A percentile compares a stretch with the other conserved stretches of the same genome.
Evolutionary conservation across 2,888 invertebrate species (phyloP).

Genomic region (Homarus gammarus): DNA sequence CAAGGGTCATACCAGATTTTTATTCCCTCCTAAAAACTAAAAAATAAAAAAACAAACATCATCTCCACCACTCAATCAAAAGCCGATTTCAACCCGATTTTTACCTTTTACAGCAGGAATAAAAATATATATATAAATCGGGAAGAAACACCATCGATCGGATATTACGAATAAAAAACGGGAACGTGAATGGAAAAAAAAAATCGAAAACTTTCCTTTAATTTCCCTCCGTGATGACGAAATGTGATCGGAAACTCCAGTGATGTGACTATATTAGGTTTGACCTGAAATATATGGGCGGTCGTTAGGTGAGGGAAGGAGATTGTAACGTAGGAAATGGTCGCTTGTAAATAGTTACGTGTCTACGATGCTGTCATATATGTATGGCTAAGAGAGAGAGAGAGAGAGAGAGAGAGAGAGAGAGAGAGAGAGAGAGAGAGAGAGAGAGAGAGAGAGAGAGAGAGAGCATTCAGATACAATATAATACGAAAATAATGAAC

Average conservation of each 20-base stretch:
- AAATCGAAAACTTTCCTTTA: background rate
- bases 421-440: conserved; percentile 8
- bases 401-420: background rate
- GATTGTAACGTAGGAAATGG: background rate
- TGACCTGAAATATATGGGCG: background rate
- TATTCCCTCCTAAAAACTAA: too few relatives aligned
- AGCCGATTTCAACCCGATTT: background rate
- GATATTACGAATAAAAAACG: too few relatives aligned
- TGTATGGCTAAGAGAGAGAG: conserved; percentile 4
- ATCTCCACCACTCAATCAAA: too few relatives aligned
- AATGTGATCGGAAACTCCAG: background rate
- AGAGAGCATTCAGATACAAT: too few relatives aligned
- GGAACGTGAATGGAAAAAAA: background rate
- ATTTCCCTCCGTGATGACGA: background rate
- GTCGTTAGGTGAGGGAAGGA: background rate
- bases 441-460: background rate
- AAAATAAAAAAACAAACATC: too few relatives aligned
- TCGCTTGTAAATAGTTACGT: background rate
- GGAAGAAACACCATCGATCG: too few relatives aligned
- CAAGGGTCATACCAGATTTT: too few relatives aligned
- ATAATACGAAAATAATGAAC: too few relatives aligned
- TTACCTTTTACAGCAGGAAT: too few relatives aligned
- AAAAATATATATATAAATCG: too few relatives aligned
- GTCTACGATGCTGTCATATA: too few relatives aligned
- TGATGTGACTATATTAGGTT: background rate